Conservation (phyloP, 2,888 invertebrate species). For the Stenoptilia bipunctidactyla region DNA sequence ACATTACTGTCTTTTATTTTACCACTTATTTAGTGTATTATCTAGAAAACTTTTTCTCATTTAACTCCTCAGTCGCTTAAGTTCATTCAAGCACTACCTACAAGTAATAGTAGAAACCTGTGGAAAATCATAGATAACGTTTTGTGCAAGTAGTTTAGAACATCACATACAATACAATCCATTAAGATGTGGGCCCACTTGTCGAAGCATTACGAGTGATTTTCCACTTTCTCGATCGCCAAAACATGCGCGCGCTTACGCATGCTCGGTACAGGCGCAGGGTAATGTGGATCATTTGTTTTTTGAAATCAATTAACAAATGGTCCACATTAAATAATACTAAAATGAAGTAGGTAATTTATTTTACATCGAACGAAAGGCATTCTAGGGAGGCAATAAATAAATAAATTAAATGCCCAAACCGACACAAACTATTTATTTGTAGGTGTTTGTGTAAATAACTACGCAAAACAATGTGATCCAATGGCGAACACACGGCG, state of each 20-base stretch:
- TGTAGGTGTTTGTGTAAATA: too few relatives aligned
- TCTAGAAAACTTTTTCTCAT: too few relatives aligned
- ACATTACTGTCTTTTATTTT: too few relatives aligned
- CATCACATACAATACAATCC: not conserved
- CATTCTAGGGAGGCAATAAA: too few relatives aligned
- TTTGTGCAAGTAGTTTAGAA: too few relatives aligned
- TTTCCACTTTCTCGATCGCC: constrained; percentile 52
- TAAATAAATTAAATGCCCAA: not conserved
- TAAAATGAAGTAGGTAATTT: not conserved
- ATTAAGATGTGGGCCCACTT: not conserved
- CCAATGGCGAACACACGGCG: too few relatives aligned
- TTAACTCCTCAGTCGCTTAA: too few relatives aligned
- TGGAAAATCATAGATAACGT: too few relatives aligned
- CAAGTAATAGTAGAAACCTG: too few relatives aligned
- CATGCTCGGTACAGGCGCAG: constrained; percentile 17
- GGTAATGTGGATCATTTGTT: constrained; percentile 6
- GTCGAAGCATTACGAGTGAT: constrained; percentile 32
- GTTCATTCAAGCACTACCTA: too few relatives aligned
- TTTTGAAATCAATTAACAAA: not conserved
- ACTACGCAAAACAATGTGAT: too few relatives aligned
- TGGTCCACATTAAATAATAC: not conserved
- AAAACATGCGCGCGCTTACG: constrained; percentile 27
- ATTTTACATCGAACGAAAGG: not conserved
- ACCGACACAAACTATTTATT: not conserved
- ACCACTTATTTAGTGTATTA: too few relatives aligned